Conservation (phyloP, 1,140 invertebrate species). For the Bombus pascuorum region DNA sequence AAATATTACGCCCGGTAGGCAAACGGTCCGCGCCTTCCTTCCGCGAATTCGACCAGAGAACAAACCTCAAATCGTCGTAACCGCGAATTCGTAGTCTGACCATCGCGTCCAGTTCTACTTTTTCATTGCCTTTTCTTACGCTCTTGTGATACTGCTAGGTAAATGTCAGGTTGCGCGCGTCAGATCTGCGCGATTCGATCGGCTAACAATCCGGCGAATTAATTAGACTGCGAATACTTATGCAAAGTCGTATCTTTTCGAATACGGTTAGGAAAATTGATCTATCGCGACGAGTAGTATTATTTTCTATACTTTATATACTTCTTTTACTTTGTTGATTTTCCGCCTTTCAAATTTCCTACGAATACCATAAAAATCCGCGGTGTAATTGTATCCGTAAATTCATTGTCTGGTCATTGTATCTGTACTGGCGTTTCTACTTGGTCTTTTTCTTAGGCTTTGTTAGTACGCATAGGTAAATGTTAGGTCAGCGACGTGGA, state of each 20-base stretch:
- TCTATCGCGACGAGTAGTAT: not conserved
- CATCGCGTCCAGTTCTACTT: not conserved
- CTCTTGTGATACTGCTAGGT: not conserved
- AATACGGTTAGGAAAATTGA: not conserved
- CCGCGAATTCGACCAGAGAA: constrained; percentile 10
- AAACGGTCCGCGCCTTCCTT: constrained; percentile 47
- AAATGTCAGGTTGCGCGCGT: not conserved
- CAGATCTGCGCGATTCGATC: no score
- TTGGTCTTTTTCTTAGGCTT: not conserved
- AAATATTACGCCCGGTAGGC: constrained; percentile 47
- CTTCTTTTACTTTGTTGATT: not conserved
- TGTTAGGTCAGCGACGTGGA: not conserved
- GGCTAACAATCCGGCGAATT: not conserved
- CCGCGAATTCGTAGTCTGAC: not conserved
- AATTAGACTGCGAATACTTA: not conserved
- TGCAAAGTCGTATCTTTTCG: not conserved
- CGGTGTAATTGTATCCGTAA: no score
- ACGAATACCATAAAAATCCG: no score
- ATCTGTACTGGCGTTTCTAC: no score
- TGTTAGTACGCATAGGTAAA: not conserved
- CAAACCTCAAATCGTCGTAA: not conserved
- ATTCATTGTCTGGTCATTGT: no score
- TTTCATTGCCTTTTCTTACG: no score
- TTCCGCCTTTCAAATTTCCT: not conserved
- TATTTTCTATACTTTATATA: not conserved